Conservation (phyloP, 1,140 invertebrate species). For the Pseudoatta argentina region DNA sequence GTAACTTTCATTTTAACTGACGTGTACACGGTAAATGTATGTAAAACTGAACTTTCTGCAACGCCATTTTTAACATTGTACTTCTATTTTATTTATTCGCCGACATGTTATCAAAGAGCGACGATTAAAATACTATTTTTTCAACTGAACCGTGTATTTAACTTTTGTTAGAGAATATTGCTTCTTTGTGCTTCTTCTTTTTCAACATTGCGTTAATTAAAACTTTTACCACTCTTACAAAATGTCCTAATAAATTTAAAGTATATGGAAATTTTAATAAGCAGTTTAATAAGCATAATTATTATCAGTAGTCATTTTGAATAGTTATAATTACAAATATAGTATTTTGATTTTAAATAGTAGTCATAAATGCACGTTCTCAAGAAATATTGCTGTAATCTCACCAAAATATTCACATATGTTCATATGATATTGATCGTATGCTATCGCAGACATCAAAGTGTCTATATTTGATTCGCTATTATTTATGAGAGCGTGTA, state of each 20-base stretch:
- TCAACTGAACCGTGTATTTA: not conserved
- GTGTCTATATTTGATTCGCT: constrained; percentile 18
- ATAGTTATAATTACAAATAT: constrained; percentile 7
- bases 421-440: not conserved
- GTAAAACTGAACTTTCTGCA: not conserved
- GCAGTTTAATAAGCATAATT: not conserved
- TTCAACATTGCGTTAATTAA: not conserved
- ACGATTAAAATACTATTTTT: not conserved
- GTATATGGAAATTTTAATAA: not conserved
- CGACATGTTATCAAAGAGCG: not conserved
- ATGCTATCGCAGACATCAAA: not conserved
- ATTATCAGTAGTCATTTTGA: not conserved
- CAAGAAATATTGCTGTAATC: not conserved
- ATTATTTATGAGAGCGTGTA: not conserved
- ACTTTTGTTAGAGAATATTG: not conserved
- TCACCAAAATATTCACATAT: not conserved
- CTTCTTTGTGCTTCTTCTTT: not conserved
- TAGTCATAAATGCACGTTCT: not conserved
- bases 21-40: constrained; percentile 5
- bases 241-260: not conserved
- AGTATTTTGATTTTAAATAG: not conserved
- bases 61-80: not conserved
- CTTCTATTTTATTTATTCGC: constrained; percentile 6
- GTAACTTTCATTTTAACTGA: constrained; percentile 25
- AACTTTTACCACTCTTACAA: not conserved